Evolutionary conservation across 2,888 invertebrate species (phyloP), one percentile per base, ranked within the genome.

Genomic region (Beris chalybata): DNA sequence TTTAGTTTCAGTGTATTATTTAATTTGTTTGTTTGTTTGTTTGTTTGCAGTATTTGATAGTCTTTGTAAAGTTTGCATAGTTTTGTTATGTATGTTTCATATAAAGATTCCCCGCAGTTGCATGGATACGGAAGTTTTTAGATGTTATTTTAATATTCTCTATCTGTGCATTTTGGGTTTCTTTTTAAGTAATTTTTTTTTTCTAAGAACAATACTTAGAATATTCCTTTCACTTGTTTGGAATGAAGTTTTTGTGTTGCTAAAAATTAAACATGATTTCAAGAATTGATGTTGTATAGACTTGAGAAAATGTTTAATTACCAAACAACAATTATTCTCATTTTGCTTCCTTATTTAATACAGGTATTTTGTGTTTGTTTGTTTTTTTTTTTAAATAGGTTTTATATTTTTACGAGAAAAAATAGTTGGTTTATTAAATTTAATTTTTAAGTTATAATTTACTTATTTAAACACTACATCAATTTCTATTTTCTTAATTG

Each of bases 391-490:
- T 22, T 48, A 48, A 48, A 48, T 22, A 22, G 22, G 3, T 48
- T 15, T 48, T 48, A 48, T 48, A 54, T 31, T 54, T 53, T 43
- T 54, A 43, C 30, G 55, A 29, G 64, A 54, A 54, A 64, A 64
- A 52, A 64, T 54, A 64, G 55, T 54, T 53, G 32, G 45, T 47
- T 47, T 65, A 31, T 45, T 56, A 48, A 55, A 55, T 54, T 3
- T 53, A 15, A 6, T 53, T 53, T 53, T 12, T 22, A 22, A 22
- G 48, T 56, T 56, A 22, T 54, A 44, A 22, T 45, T 57, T 57
- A 22, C 57, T 65, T 57, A 65, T 65, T 57, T 48, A 65, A 65
- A 53, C 52, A 65, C 65, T 65, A 65, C 65, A 65, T 65, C 65
- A 65, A 65, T 57, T 65, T 52, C 61, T 61, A 50, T 65, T 50